A percentile compares a stretch with the other conserved stretches of the same genome.
These are phyloP conservation scores for Eremophila alpestris DNA, from an alignment of 2,797 vertebrate species.

Conservation along the genomic window DNA sequence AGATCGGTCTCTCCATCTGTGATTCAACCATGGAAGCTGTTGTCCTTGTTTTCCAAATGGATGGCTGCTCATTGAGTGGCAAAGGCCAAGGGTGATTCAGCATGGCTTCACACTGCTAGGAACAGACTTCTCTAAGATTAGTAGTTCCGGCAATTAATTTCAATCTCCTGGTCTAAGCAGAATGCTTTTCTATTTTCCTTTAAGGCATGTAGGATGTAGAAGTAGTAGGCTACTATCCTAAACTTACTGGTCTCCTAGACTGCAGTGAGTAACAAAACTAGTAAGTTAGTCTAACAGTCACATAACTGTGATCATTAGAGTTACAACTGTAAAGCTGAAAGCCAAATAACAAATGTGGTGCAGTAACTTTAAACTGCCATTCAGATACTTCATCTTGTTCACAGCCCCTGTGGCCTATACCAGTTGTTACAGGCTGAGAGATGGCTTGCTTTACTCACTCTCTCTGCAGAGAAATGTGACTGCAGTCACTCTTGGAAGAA, in stretches of 20 bases:
- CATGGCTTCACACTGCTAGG: background rate
- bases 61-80: background rate
- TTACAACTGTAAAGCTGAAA: background rate
- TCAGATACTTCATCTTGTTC: background rate
- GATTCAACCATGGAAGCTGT: background rate
- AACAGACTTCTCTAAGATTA: background rate
- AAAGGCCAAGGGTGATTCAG: background rate
- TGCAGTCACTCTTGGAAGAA: background rate
- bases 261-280: background rate
- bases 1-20: background rate
- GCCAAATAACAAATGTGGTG: background rate
- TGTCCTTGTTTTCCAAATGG: background rate
- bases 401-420: background rate
- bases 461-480: background rate
- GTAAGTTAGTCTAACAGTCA: background rate
- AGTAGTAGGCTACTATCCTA: background rate
- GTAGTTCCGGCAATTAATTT: background rate
- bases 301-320: background rate
- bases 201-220: background rate
- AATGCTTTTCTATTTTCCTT: background rate
- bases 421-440: background rate
- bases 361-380: background rate
- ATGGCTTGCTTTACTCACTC: background rate
- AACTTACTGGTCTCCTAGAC: background rate
- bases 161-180: background rate